Conservation (phyloP, 1,140 invertebrate genomes). For the Homarus americanus region DNA sequence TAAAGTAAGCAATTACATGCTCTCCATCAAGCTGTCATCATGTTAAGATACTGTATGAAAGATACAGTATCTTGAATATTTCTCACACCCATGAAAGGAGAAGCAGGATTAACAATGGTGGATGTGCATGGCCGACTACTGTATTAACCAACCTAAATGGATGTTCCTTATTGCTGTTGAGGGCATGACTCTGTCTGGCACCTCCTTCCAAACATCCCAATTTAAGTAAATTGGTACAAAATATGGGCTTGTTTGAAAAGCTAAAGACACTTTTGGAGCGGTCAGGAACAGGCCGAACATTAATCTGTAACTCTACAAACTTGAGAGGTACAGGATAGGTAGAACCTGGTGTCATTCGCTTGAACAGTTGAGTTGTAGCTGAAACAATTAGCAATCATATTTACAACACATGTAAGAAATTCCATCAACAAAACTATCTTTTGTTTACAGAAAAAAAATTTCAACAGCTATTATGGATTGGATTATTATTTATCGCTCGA, state of each 20-base stretch:
- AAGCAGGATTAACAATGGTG: slow-evolving; percentile 2
- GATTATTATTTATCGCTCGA: too few species aligned
- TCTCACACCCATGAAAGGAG: neutral
- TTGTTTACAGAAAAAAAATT: too few species aligned
- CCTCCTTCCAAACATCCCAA: slow-evolving; percentile 55
- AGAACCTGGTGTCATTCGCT: slow-evolving; percentile 37
- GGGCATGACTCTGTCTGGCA: slow-evolving; percentile 55
- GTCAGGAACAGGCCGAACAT: slow-evolving; percentile 45
- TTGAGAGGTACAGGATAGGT: slow-evolving; percentile 61
- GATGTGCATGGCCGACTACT: slow-evolving; percentile 27
- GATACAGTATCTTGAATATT: too few species aligned
- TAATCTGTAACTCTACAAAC: slow-evolving; percentile 51
- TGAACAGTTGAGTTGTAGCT: slow-evolving; percentile 51
- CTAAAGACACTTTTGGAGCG: slow-evolving; percentile 56
- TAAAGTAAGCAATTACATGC: too few species aligned
- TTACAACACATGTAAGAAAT: neutral
- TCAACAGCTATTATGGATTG: too few species aligned
- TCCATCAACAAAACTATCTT: too few species aligned
- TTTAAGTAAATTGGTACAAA: slow-evolving; percentile 48
- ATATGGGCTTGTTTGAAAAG: slow-evolving; percentile 59
- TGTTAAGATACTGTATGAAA: neutral
- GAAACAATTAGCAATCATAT: slow-evolving; percentile 13
- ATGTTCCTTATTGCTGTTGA: slow-evolving; percentile 65
- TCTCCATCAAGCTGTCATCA: neutral
- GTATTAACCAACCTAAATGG: slow-evolving; percentile 69